A percentile compares a stretch with the other conserved stretches of the same genome.
Evolutionary conservation across 2,797 vertebrate genomes (phyloP).

Genomic region (Agapornis canus): DNA sequence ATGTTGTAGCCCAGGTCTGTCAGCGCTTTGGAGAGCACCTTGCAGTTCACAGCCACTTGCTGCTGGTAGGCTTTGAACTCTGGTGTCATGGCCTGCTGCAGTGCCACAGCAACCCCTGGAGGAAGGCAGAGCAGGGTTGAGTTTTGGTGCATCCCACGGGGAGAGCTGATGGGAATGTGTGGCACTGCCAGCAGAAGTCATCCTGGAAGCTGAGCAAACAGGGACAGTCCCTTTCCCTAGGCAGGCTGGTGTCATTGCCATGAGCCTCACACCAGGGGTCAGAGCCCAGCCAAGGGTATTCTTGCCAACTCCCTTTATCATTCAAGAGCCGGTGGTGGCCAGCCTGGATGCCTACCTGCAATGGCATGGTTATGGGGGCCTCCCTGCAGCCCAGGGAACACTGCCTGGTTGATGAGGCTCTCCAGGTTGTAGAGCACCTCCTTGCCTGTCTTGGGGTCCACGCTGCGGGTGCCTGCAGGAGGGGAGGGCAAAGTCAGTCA

Average conservation of each 20-base stretch:
- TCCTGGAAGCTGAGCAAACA: not conserved
- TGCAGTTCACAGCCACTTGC: slow-evolving; percentile 92
- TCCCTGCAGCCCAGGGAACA: slow-evolving; percentile 97
- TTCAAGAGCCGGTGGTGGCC: not conserved
- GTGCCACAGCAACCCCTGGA: slow-evolving; percentile 90
- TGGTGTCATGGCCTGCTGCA: slow-evolving; percentile 90
- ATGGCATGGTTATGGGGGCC: slow-evolving; percentile 98
- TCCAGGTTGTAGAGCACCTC: slow-evolving; percentile 91
- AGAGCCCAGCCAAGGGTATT: not conserved
- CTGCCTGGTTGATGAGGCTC: slow-evolving; percentile 91
- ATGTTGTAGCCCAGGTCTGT: slow-evolving; percentile 87
- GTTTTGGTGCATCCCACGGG: not conserved
- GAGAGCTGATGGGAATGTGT: accelerated
- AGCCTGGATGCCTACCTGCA: slow-evolving; percentile 80
- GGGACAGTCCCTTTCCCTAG: not conserved
- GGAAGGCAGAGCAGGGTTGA: not conserved
- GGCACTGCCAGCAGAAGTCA: not conserved
- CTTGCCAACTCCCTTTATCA: not conserved
- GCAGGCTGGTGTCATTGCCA: accelerated
- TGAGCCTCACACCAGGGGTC: not conserved
- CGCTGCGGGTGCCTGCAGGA: slow-evolving; percentile 83
- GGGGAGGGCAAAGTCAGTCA: not conserved
- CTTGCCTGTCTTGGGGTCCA: slow-evolving; percentile 91
- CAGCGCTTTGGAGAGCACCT: slow-evolving; percentile 77
- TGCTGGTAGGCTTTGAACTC: slow-evolving; percentile 92